These are phyloP conservation scores for Nomia melanderi DNA, from an alignment of 1,140 invertebrate species.

Conservation along the genomic window DNA sequence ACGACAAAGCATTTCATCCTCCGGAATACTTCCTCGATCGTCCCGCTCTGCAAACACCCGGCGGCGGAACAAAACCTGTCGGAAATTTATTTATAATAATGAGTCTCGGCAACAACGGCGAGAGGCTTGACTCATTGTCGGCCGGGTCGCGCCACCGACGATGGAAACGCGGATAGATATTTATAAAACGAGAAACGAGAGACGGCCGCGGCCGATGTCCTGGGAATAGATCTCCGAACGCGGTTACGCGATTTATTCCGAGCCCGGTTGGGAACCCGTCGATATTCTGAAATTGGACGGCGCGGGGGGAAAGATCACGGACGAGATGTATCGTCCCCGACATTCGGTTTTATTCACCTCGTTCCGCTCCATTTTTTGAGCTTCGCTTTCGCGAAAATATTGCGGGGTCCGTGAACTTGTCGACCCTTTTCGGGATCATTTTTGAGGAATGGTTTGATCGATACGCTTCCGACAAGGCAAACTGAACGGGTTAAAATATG, in stretches of 20 bases:
- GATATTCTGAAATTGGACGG: slow-evolving; percentile 33
- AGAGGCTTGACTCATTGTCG: slow-evolving; percentile 58
- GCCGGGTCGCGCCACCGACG: slow-evolving; percentile 38
- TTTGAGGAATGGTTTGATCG: too few relatives aligned
- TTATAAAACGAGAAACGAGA: slow-evolving; percentile 69
- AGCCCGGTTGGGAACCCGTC: slow-evolving; percentile 55
- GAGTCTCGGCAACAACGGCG: slow-evolving; percentile 53
- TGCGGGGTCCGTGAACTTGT: too few relatives aligned
- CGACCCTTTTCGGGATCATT: too few relatives aligned
- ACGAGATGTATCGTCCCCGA: background rate
- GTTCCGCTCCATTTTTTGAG: too few relatives aligned
- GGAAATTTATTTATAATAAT: slow-evolving; percentile 71
- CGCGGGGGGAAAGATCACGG: background rate
- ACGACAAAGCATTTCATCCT: background rate
- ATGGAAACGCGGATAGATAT: slow-evolving; percentile 66
- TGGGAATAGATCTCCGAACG: slow-evolving; percentile 75
- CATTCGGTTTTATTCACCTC: background rate
- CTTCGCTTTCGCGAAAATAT: too few relatives aligned
- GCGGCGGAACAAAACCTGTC: background rate
- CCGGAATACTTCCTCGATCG: background rate
- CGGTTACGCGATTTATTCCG: slow-evolving; percentile 74
- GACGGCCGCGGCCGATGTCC: slow-evolving; percentile 69
- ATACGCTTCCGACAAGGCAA: too few relatives aligned
- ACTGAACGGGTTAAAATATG: too few relatives aligned
- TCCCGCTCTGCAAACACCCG: background rate